Evolutionary conservation across 35 echinoderm and acorn worm genomes (phyloP), one percentile per base, ranked within the genome.

Genomic region (Amphiura filiformis): DNA sequence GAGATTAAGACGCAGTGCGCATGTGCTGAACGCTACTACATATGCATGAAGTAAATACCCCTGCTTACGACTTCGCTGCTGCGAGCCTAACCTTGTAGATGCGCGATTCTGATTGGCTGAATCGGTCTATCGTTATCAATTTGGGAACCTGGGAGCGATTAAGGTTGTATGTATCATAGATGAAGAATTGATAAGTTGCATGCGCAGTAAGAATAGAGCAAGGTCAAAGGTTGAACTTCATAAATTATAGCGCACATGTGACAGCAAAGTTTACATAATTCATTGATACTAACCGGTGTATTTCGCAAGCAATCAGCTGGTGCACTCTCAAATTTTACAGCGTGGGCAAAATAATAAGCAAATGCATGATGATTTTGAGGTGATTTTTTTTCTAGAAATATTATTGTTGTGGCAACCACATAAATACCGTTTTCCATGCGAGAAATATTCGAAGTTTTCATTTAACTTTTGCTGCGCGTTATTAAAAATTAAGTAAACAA

Each of bases 161-260:
- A 26, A 15, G 26, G 3, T 18, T 26, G 15, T 30, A 3, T 70
- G 61, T 70, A 70, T n/a, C 61, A n/a, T 70, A 70, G 9, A 47
- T 47, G 7, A 1, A 13, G 15, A 23, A 70, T 26, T 18, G 17
- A 70, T 70, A 70, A 18, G 7, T 70, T 11, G 1, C 61, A 70
- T 70, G 61, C 61, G 61, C 61, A n/a, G 26, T 70, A 70, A 4
- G 41, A 9, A 47, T 17, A 47, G 41, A 47, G 61, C 61, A 70
- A 70, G 61, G 61, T 11, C 61, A 70, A 70, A 70, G 61, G 61
- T 70, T 70, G 26, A 30, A 5, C 4, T 47, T 70, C 15, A 70
- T 70, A 70, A 70, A 70, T 70, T 70, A 70, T n/a, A 70, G 28
- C 26, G 61, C 61, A 70, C 61, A 70, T 70, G 61, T 70, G 61